These are phyloP conservation scores for Anguilla pacifica DNA, from an alignment of 2,797 vertebrate species.

Conservation along the genomic window DNA sequence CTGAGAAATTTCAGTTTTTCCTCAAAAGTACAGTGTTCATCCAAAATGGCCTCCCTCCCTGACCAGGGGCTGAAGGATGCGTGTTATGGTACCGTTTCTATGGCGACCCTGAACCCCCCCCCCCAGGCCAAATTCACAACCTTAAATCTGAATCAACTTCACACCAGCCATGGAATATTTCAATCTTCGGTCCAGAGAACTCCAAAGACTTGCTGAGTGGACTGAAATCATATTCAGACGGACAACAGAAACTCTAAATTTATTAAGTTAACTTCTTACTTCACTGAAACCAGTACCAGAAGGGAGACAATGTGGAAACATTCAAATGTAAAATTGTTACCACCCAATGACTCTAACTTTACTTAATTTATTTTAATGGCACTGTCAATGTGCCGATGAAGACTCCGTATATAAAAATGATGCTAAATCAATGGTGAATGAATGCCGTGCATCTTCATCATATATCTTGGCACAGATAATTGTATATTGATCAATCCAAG, in stretches of 20 bases:
- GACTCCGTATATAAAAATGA: neutral
- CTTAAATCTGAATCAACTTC: constrained; percentile 68
- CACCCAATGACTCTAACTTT: neutral
- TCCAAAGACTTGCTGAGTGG: constrained; percentile 46
- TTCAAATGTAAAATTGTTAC: neutral
- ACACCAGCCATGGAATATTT: constrained; percentile 52
- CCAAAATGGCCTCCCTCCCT: no score
- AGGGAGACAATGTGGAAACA: neutral
- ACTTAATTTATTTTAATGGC: constrained; percentile 4
- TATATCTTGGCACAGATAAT: constrained; percentile 27
- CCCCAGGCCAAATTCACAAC: constrained; percentile 59
- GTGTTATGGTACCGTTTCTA: constrained; percentile 49
- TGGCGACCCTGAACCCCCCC: constrained; percentile 36
- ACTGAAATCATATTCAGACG: constrained; percentile 65
- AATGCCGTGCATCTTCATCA: constrained; percentile 11
- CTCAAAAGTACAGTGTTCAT: no score
- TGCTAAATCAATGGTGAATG: constrained; percentile 4
- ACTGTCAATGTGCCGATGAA: constrained; percentile 5
- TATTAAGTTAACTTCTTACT: constrained; percentile 55
- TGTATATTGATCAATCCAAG: constrained; percentile 11
- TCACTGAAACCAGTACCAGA: constrained; percentile 39
- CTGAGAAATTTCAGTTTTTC: no score
- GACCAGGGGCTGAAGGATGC: neutral
- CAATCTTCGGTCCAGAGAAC: constrained; percentile 56
- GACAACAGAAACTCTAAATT: constrained; percentile 44